phyloP scores from a whole-genome alignment of 2,797 vertebrate genomes.

The Pteropus rufus region DNA sequence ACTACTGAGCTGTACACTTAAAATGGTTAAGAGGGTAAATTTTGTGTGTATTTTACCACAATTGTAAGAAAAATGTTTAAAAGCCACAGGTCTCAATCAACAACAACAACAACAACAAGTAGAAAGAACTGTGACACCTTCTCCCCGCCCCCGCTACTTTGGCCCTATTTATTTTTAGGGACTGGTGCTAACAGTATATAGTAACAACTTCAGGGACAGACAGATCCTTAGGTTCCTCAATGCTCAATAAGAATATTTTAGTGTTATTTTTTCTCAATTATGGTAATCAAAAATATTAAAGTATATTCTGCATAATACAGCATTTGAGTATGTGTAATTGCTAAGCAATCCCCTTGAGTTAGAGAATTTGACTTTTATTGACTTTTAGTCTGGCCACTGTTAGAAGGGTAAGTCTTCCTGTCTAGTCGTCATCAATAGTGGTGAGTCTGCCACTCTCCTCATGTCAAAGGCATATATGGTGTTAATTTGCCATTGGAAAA shows the following conservation, averaged over 20 bases:
- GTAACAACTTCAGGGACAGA: not conserved
- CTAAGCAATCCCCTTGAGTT: not conserved
- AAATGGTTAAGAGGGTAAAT: not conserved
- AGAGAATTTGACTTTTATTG: not conserved
- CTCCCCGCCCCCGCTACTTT: no score
- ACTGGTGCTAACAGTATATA: not conserved
- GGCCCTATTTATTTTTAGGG: not conserved
- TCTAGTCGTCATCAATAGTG: not conserved
- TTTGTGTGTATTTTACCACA: not conserved
- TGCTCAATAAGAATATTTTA: constrained; percentile 8
- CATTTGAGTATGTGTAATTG: not conserved
- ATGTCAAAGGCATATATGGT: not conserved
- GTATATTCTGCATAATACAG: not conserved
- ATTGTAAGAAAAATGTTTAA: not conserved
- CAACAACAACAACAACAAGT: not conserved
- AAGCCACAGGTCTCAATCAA: not conserved
- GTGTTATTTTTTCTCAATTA: not conserved
- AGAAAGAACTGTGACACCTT: not conserved
- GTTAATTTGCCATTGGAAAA: not conserved
- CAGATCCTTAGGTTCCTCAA: not conserved
- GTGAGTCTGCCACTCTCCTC: not conserved
- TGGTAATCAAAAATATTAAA: not conserved
- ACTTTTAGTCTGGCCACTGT: not conserved
- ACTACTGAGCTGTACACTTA: not conserved
- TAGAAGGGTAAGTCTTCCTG: not conserved